Percentiles rank a stretch among this genome's conserved stretches.
These are phyloP conservation scores for Trachelus stipa DNA, from an alignment of 2,888 invertebrate species.

Conservation along the genomic window DNA sequence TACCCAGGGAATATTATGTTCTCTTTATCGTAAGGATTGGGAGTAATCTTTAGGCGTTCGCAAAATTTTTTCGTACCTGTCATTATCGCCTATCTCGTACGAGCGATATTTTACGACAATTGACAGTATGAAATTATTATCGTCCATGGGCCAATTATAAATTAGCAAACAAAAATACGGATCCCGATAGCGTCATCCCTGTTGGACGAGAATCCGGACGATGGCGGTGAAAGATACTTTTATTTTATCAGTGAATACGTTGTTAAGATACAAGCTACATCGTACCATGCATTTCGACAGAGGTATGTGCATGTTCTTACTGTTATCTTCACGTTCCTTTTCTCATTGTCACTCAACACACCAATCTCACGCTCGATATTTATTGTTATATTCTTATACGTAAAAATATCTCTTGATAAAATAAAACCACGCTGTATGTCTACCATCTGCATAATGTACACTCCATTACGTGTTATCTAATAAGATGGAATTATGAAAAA, in stretches of 20 bases:
- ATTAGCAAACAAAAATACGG: constrained; percentile 28
- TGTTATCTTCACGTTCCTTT: not conserved
- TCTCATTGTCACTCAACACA: not conserved
- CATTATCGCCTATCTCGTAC: not conserved
- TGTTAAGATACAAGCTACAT: constrained; percentile 42
- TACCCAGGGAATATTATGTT: not conserved
- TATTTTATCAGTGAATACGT: constrained; percentile 36
- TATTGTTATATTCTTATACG: not conserved
- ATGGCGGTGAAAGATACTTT: constrained; percentile 8
- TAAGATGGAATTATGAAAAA: not conserved
- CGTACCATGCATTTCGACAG: constrained; percentile 36
- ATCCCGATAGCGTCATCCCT: not conserved
- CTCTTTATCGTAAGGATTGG: not conserved
- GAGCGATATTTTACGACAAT: constrained; percentile 31
- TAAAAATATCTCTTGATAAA: not conserved
- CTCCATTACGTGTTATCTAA: not conserved
- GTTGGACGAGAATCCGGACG: not conserved
- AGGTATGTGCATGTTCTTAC: constrained; percentile 31
- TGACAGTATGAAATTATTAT: constrained; percentile 37
- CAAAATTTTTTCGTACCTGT: not conserved
- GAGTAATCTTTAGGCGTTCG: not conserved
- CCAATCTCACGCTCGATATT: not conserved
- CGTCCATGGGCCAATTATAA: constrained; percentile 37
- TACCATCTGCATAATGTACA: not conserved
- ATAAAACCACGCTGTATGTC: not conserved